A percentile compares a stretch with the other conserved stretches of the same genome.
Evolutionary conservation across 2,888 invertebrate species (phyloP).

Genomic region (Sinodicranocentrus sp.): DNA sequence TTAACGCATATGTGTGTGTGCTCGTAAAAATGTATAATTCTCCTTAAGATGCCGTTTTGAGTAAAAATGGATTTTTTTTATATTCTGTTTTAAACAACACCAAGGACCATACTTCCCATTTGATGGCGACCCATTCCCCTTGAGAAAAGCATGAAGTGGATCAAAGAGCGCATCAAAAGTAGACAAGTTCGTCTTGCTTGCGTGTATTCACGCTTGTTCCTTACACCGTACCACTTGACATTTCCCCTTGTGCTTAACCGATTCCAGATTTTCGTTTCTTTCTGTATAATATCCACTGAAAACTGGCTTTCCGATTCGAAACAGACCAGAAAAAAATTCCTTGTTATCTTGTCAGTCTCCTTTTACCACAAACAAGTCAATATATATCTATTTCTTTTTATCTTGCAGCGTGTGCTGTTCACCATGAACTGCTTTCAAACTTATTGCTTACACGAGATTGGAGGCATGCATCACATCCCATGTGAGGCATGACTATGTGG

Average conservation of each 20-base stretch:
- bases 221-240: conserved; percentile 10
- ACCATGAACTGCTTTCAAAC: neutral
- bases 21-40: too few species aligned
- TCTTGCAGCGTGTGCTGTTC: neutral
- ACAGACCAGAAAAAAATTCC: conserved; percentile 25
- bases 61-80: too few species aligned
- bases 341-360: conserved; percentile 36
- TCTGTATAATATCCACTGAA: conserved; percentile 1
- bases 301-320: neutral
- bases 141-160: conserved; percentile 30
- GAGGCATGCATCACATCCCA: neutral
- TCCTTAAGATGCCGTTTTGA: too few species aligned
- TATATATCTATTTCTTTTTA: too few species aligned
- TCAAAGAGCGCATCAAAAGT: conserved; percentile 47
- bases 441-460: neutral
- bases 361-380: conserved; percentile 10
- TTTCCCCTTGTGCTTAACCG: conserved; percentile 46
- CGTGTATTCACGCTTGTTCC: neutral
- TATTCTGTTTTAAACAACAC: too few species aligned
- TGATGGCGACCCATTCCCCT: conserved; percentile 49
- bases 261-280: conserved; percentile 60
- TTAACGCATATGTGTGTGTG: too few species aligned
- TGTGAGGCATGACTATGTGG: neutral
- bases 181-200: conserved; percentile 19
- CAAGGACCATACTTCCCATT: too few species aligned